A percentile compares a stretch with the other conserved stretches of the same genome.
phyloP scores from a whole-genome alignment of 2,113 vertebrate genomes.

The Gallinago paraguaiae region DNA sequence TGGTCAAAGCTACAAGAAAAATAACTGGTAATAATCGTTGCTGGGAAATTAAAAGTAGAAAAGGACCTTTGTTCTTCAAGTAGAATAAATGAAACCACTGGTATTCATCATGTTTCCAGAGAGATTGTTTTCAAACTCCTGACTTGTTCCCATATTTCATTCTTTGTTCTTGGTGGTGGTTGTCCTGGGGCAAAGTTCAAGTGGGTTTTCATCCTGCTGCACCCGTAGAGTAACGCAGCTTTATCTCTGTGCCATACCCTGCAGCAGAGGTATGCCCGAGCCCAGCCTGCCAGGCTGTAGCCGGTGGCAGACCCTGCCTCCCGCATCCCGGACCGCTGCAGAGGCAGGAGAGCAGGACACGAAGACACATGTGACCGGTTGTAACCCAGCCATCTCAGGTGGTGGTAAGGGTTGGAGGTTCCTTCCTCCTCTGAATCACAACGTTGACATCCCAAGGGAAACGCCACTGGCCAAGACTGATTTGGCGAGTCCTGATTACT shows the following conservation, averaged over 20 bases:
- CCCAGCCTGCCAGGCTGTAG: neutral
- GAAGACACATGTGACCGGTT: neutral
- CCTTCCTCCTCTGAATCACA: neutral
- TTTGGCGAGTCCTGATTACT: neutral
- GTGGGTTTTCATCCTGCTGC: neutral
- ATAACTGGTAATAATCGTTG: conserved; percentile 66
- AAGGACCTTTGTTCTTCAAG: conserved; percentile 64
- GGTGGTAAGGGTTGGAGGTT: neutral
- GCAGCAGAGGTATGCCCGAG: fast-evolving
- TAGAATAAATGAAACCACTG: conserved; percentile 62
- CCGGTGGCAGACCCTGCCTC: neutral
- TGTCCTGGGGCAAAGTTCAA: conserved; percentile 40
- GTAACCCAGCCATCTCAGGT: neutral
- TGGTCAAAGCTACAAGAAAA: conserved; percentile 63
- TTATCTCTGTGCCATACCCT: neutral
- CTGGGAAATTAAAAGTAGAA: conserved; percentile 70
- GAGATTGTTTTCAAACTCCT: conserved; percentile 62
- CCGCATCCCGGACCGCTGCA: neutral
- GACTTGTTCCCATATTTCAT: conserved; percentile 53
- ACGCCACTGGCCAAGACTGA: neutral
- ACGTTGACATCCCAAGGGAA: neutral
- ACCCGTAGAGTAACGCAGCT: neutral
- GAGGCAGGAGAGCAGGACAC: neutral
- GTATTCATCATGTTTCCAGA: conserved; percentile 63
- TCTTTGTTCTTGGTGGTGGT: conserved; percentile 47